Evolutionary conservation across 1,140 invertebrate species (phyloP).

Genomic region (Drosophila eugracilis): DNA sequence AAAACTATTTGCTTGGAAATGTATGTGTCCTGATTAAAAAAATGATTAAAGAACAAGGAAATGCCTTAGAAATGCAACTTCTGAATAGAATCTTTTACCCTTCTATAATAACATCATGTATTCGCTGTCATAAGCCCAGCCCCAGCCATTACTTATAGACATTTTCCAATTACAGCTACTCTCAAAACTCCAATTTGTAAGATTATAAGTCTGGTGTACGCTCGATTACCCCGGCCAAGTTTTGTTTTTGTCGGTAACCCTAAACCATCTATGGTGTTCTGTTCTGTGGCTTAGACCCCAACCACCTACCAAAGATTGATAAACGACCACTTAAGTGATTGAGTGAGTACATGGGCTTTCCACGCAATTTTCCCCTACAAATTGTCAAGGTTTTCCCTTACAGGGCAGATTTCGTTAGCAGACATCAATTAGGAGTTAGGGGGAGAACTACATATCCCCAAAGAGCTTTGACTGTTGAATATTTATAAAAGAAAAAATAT

Average conservation of each 20-base stretch:
- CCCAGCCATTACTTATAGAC: conserved; percentile 2
- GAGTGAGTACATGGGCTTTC: conserved; percentile 62
- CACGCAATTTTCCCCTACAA: conserved; percentile 47
- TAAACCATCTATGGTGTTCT: conserved; percentile 23
- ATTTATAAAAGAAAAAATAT: conserved; percentile 55
- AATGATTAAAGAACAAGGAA: no score
- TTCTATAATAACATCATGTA: not conserved
- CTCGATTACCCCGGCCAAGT: conserved; percentile 25
- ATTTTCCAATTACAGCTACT: conserved; percentile 24
- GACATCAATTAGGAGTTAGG: conserved; percentile 60
- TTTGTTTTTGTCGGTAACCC: conserved; percentile 24
- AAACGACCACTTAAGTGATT: conserved; percentile 67
- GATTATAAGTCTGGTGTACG: conserved; percentile 29
- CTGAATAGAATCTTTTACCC: not conserved
- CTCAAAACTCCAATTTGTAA: conserved; percentile 34
- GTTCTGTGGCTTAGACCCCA: conserved; percentile 13
- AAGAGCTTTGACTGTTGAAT: conserved; percentile 55
- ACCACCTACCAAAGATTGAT: conserved; percentile 36
- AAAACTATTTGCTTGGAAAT: not conserved
- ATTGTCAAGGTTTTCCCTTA: conserved; percentile 31
- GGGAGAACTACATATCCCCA: conserved; percentile 16
- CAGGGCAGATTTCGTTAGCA: conserved; percentile 34
- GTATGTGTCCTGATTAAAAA: not conserved
- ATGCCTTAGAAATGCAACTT: not conserved
- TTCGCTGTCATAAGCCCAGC: not conserved